Evolutionary conservation across 2,888 invertebrate genomes (phyloP), one percentile per base, ranked within the genome.

Genomic region (Aplocera efformata): DNA sequence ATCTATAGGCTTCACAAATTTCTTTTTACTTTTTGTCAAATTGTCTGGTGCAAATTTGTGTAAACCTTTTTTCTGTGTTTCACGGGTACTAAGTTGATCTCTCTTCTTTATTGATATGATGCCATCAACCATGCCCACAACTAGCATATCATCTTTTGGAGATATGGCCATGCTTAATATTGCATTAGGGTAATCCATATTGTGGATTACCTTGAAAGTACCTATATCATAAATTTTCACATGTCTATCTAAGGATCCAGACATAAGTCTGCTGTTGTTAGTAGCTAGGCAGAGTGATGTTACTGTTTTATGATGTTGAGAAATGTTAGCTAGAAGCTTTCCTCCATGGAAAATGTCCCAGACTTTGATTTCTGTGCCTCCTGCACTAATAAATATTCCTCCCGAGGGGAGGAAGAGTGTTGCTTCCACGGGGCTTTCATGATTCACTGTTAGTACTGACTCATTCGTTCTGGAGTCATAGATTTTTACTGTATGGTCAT

Each of bases 251-350:
- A 99, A 88, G 1, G 97, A 96, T 1, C 94, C 96, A 0, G 98
- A 97, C 58, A 98, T 77, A 10, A 99, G 88, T 62, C 96, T 91
- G 51, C 92, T 94, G 11, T 94, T 94, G 65, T 95, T 92, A 27
- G 94, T 94, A 11, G 95, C 95, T 47, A 98, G 90, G 52, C 92
- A 89, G 32, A 99, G 74, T 52, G 95, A 94, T 0, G 98, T 99
- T 1, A 99, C 93, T 0, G 98, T 97, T 89, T 99, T 99, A 77
- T 98, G 97, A 79, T 99, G 99, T 59, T 96, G 94, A 1, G 94
- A 94, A 50, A 99, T 91, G 60, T 92, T 93, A 1, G 96, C 93
- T 11, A 99, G 74, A 37, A 96, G 83, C 70, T 94, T 93, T 6
- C 98, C 98, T 17, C 97, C 96, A 52, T 95, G 92, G 33, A 97